Conservation (phyloP, 2,797 vertebrate species). For the Peromyscus aztecus region DNA sequence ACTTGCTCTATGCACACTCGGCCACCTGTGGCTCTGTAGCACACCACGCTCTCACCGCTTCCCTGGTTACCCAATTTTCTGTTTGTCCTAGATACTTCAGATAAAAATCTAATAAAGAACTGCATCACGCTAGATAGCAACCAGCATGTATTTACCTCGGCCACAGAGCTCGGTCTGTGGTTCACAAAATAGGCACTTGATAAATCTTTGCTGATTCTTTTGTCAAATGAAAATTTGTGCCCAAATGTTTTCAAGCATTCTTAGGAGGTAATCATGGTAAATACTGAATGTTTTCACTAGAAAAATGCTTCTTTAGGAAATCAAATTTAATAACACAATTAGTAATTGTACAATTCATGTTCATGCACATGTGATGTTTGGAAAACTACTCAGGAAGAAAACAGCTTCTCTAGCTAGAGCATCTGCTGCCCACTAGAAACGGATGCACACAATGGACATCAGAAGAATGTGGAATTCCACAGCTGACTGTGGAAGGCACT, state of each 20-base stretch:
- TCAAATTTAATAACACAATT: neutral
- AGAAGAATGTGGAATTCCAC: neutral
- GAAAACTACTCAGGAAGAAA: neutral
- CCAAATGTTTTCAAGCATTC: conserved; percentile 11
- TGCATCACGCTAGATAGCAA: neutral
- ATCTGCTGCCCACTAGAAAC: neutral
- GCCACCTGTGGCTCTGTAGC: neutral
- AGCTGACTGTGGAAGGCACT: neutral
- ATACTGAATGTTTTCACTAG: neutral
- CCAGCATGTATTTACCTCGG: neutral
- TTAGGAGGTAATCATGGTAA: neutral
- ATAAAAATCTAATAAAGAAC: neutral
- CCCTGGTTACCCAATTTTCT: neutral
- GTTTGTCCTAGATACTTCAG: neutral
- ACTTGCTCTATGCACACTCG: neutral
- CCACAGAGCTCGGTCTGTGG: neutral
- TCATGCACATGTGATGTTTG: neutral
- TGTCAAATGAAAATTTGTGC: neutral
- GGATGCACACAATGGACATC: neutral
- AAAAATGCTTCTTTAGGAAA: neutral
- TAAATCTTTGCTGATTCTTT: neutral
- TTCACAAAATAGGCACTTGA: neutral
- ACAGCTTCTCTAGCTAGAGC: neutral
- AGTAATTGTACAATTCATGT: neutral
- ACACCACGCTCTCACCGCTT: neutral